Evolutionary conservation across 2,113 vertebrate species (phyloP).

Genomic region (Scomber colias): DNA sequence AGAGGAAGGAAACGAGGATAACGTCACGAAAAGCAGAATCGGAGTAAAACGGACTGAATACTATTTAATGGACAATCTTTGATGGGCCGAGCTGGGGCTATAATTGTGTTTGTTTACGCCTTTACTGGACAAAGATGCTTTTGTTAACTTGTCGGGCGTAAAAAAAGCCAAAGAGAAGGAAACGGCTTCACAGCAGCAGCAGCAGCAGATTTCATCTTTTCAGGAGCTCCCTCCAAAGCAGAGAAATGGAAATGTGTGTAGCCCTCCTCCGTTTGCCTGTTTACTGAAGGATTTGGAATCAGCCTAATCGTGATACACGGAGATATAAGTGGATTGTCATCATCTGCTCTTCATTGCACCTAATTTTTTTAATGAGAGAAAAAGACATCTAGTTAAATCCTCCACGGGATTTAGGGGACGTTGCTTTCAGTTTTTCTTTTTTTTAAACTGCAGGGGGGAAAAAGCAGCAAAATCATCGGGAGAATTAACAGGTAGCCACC

Average conservation of each 20-base stretch:
- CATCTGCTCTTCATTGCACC: slow-evolving; percentile 30
- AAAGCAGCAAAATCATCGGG: slow-evolving; percentile 59
- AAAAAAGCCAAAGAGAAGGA: slow-evolving; percentile 59
- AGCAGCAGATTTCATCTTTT: slow-evolving; percentile 63
- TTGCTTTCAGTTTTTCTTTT: slow-evolving; percentile 27
- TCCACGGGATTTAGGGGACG: slow-evolving; percentile 38
- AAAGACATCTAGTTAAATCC: slow-evolving; percentile 33
- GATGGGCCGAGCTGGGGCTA: slow-evolving; percentile 42
- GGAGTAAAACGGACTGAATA: slow-evolving; percentile 66
- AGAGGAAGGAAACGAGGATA: slow-evolving; percentile 80
- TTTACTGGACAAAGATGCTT: slow-evolving; percentile 50
- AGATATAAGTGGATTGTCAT: slow-evolving; percentile 48
- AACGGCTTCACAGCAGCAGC: slow-evolving; percentile 37
- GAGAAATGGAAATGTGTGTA: slow-evolving; percentile 75
- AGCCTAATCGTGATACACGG: slow-evolving; percentile 67
- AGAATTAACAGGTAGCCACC: slow-evolving; percentile 83
- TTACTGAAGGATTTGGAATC: slow-evolving; percentile 66
- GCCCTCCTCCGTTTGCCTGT: slow-evolving; percentile 69
- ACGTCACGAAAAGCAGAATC: slow-evolving; percentile 78
- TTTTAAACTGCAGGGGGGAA: slow-evolving; percentile 17
- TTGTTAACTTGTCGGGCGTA: slow-evolving; percentile 44
- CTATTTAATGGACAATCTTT: slow-evolving; percentile 67
- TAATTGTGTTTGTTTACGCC: slow-evolving; percentile 27
- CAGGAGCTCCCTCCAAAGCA: slow-evolving; percentile 62
- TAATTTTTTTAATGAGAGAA: slow-evolving; percentile 52